Evolutionary conservation across 30 jellyfish, hydroid and myxozoan genomes (phyloP), one percentile per base, ranked within the genome.

Genomic region (Morbakka virulenta): DNA sequence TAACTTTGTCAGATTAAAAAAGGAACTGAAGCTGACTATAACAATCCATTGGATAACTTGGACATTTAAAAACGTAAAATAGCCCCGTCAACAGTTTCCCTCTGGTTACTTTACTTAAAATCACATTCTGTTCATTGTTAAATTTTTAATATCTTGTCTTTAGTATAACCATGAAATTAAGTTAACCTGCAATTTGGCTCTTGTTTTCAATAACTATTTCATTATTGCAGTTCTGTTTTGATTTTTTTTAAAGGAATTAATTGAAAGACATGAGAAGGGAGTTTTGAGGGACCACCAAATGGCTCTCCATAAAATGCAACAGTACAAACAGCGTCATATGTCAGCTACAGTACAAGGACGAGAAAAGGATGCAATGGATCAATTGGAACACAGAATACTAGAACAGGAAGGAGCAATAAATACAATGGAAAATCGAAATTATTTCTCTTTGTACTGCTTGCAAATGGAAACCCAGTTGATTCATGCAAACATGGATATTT

Each of bases 261-360:
- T 89, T 27, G 97, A 89, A 69, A 76, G 97, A 62, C 97, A 89
- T 57, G 97, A 89, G 78, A 89, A 89, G 32, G 97, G 97, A 48
- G 97, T 89, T 62, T 70, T 89, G 88, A 89, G 97, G 32, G 97
- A 89, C 77, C 97, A 89, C 89, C 97, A 89, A 32, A 77, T 89
- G 14, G 97, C 97, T n/a, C 69, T 89, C 35, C 93, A 76, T 67
- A 85, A 85, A 12, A 89, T 89, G 97, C 97, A 89, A 78, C 97
- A 89, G 50, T 89, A 89, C 65, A 89, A 89, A 66, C 97, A 89
- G 78, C 62, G 74, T 21, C 95, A 89, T 21, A 83, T 82, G 95
- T 67, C 93, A 2, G 95, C 95, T 1, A 83, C 97, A 9, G 95
- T 89, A 26, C 78, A 84, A 70, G 93, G 93, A 27, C 64, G 67